These are phyloP conservation scores for Apamea crenata DNA, from an alignment of 2,888 invertebrate species.

Conservation along the genomic window DNA sequence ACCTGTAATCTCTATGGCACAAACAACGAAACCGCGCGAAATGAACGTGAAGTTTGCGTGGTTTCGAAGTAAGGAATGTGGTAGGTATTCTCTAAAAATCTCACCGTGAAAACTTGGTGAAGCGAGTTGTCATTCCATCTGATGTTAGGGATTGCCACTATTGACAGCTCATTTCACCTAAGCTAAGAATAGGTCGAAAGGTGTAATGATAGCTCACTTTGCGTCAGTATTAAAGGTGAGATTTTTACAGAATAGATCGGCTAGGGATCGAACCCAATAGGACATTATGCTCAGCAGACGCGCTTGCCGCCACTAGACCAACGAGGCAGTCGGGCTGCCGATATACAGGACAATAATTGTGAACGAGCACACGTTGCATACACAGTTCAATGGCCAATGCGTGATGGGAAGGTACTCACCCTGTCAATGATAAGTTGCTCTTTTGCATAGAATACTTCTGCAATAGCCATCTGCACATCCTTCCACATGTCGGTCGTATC, in stretches of 20 bases:
- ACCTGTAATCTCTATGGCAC: too few species aligned
- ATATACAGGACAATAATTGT: neutral
- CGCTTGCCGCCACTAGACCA: neutral
- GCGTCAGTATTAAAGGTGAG: too few species aligned
- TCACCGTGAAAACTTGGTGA: too few species aligned
- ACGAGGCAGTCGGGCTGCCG: neutral
- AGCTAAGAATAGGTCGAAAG: too few species aligned
- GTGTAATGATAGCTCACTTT: too few species aligned
- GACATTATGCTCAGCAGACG: neutral
- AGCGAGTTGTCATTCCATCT: too few species aligned
- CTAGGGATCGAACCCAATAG: neutral
- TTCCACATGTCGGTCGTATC: slow-evolving; percentile 94
- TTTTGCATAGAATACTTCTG: slow-evolving; percentile 92
- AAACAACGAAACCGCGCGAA: too few species aligned
- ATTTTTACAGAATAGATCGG: neutral
- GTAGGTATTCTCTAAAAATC: too few species aligned
- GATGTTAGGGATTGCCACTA: too few species aligned
- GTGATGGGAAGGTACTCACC: slow-evolving; percentile 75
- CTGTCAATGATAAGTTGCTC: slow-evolving; percentile 92
- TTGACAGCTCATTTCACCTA: too few species aligned
- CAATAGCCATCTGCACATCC: slow-evolving; percentile 94
- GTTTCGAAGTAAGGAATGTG: too few species aligned
- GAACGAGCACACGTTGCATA: neutral
- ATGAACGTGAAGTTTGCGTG: too few species aligned
- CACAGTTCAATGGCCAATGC: neutral